These are phyloP conservation scores for Rhinopithecus roxellana DNA, from an alignment of 2,113 vertebrate genomes.

Conservation along the genomic window DNA sequence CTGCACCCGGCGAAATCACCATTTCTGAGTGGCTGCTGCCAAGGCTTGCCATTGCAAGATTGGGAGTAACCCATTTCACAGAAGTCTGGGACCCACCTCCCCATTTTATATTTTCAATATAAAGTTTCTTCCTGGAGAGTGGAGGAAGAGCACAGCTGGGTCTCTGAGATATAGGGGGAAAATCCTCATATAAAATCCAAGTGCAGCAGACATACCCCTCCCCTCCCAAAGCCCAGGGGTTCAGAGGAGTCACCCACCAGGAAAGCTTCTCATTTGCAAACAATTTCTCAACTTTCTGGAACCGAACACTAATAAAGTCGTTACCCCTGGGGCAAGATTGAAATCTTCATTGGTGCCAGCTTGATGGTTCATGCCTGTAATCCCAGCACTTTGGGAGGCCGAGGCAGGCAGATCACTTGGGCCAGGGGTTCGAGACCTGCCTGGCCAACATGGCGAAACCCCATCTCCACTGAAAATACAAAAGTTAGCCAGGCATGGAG, in stretches of 20 bases:
- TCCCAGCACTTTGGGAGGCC: no score
- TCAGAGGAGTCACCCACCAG: background rate
- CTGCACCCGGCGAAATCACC: background rate
- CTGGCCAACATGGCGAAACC: no score
- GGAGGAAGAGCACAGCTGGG: background rate
- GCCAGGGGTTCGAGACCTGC: no score
- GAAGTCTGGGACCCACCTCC: background rate
- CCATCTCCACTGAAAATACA: no score
- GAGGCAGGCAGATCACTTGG: no score
- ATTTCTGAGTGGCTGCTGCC: background rate
- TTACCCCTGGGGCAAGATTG: conserved; percentile 53
- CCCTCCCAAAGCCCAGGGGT: background rate
- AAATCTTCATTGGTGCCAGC: conserved; percentile 20
- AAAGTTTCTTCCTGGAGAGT: background rate
- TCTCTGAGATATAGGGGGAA: background rate
- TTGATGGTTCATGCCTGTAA: no score
- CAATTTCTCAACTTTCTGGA: background rate
- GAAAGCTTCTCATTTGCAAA: conserved; percentile 26
- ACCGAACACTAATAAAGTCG: background rate
- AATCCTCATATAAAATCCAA: background rate
- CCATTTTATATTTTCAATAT: background rate
- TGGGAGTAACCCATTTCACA: background rate
- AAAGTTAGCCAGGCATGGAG: no score
- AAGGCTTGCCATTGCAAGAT: background rate
- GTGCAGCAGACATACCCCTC: background rate